A percentile compares a stretch with the other conserved stretches of the same genome.
phyloP scores from a whole-genome alignment of 2,113 vertebrate species.

The Excalfactoria chinensis region DNA sequence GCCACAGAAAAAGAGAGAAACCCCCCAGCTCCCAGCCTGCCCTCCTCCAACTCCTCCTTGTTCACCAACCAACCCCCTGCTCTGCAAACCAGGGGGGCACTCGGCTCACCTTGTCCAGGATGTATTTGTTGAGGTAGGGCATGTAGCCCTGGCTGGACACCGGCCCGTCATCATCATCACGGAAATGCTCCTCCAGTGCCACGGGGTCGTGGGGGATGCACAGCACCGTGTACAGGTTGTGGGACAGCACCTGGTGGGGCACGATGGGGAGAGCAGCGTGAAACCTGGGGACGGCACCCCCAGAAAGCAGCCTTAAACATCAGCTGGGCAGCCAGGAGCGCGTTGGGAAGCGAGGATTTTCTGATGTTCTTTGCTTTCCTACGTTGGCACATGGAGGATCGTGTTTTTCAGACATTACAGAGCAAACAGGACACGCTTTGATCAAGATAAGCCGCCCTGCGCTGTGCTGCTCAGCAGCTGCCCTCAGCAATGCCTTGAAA shows the following conservation, averaged over 20 bases:
- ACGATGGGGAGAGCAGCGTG: neutral
- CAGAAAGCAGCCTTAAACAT: neutral
- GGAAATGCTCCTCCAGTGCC: constrained; percentile 94
- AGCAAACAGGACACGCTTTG: neutral
- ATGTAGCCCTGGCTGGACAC: constrained; percentile 98
- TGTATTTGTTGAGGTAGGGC: constrained; percentile 91
- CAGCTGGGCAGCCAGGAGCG: neutral
- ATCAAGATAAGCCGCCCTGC: neutral
- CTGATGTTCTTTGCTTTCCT: neutral
- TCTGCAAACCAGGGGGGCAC: neutral
- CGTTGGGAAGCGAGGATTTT: neutral
- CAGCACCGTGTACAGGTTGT: constrained; percentile 95
- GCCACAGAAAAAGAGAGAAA: neutral
- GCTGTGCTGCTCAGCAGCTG: neutral
- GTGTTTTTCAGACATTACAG: neutral
- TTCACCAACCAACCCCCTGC: neutral
- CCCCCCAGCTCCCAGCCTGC: neutral
- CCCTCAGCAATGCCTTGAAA: neutral
- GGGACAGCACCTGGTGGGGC: constrained; percentile 88
- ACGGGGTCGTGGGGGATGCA: constrained; percentile 93
- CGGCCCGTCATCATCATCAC: constrained; percentile 92
- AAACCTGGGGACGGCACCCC: neutral
- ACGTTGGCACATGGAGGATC: neutral
- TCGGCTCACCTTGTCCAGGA: constrained; percentile 83
- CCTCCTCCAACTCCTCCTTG: neutral